Evolutionary conservation across 1,140 invertebrate species (phyloP).

Genomic region (Rhizoglyphus robini): DNA sequence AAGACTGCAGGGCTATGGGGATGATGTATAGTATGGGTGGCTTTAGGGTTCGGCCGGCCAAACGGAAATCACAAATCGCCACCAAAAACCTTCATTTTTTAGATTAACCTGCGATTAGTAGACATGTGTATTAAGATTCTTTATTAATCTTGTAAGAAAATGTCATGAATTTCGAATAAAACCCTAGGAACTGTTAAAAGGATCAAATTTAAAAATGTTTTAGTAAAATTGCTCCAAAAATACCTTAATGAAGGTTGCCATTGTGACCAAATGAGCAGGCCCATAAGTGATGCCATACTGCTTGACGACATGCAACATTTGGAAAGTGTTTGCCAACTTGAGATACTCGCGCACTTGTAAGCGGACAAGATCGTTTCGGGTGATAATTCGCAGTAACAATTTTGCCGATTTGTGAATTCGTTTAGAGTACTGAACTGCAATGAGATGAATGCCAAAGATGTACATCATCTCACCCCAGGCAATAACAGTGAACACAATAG

Average conservation of each 20-base stretch:
- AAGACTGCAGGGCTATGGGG: too few species aligned
- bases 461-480: neutral
- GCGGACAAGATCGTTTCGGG: too few species aligned
- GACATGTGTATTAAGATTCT: too few species aligned
- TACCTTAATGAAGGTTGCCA: neutral
- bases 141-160: neutral
- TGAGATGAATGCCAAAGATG: conserved; percentile 4
- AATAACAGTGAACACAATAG: neutral
- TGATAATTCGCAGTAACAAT: neutral
- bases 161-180: neutral
- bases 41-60: too few species aligned
- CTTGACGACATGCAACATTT: neutral
- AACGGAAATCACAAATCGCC: too few species aligned
- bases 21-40: too few species aligned
- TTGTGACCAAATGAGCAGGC: neutral
- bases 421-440: neutral
- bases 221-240: neutral
- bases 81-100: too few species aligned
- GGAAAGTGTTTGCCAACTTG: neutral
- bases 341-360: too few species aligned
- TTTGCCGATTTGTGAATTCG: neutral
- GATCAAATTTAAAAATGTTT: neutral
- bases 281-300: conserved; percentile 2
- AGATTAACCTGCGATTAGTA: too few species aligned
- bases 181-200: neutral